Base-by-base conservation (phyloP, 92 coral and sea anemone species). In the Galaxea fascicularis region DNA sequence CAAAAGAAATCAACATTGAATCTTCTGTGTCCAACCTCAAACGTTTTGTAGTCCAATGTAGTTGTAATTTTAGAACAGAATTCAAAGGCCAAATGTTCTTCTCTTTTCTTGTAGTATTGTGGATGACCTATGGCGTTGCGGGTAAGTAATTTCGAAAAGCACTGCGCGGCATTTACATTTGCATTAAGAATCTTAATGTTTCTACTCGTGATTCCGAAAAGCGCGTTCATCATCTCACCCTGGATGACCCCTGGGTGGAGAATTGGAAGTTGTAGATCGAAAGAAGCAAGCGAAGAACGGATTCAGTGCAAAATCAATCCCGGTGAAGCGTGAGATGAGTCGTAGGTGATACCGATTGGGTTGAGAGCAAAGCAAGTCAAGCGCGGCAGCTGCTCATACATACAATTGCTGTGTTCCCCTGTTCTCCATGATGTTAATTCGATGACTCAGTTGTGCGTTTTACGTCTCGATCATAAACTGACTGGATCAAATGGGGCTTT, bases 331-430 rank as follows among this genome's bases (percentile, higher is more conserved):
- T 73, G 80, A 47, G 81, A 83, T 60, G 66, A 24, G 64, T 45
- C 31, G 73, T 49, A 54, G 52, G 45, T 62, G 64, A 62, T 31
- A 74, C 12, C 80, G 73, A 73, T 68, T 75, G 87, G 74, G 62
- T 75, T 83, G 65, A 73, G 73, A 68, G 74, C 65, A 63, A 47
- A 83, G 82, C 82, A 83, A 83, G 65, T 75, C 74, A 83, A 73
- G 65, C 80, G 87, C 87, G 53, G 82, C 87, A 73, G 87, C 87
- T 82, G 85, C 85, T 80, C 85, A 68, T 52, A 80, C 85, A 68
- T 52, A 80, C 85, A 68, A 80, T 80, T 58, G 85, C 35, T 58
- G 85, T 56, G 69, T 22, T 80, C 65, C 67, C 67, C 31, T 66
- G 76, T 66, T 52, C 75, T 66, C 74, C 78, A 70, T 57, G 68